A percentile compares a stretch with the other conserved stretches of the same genome.
Conservation (phyloP, 2,797 vertebrate species). For the Mus minutoides region DNA sequence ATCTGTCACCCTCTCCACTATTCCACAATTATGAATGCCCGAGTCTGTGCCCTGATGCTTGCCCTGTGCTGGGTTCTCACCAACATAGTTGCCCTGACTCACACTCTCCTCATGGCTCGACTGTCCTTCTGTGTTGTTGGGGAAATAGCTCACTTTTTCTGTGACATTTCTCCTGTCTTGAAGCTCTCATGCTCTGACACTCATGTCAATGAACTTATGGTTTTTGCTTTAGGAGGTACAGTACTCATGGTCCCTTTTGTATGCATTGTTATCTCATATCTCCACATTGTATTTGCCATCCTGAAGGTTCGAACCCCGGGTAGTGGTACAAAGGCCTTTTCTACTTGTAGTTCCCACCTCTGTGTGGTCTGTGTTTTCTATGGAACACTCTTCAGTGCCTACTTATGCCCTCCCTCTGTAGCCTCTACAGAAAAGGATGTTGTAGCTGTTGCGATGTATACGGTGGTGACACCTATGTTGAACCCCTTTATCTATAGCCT, state of each 20-base stretch:
- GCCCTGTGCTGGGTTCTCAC: constrained; percentile 63
- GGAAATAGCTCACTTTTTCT: constrained; percentile 73
- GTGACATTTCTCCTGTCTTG: constrained; percentile 67
- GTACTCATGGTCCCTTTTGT: constrained; percentile 33
- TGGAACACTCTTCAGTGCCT: constrained; percentile 49
- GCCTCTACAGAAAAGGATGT: constrained; percentile 46
- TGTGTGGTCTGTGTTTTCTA: constrained; percentile 65
- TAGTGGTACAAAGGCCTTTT: constrained; percentile 44
- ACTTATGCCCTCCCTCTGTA: constrained; percentile 36
- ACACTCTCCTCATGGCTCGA: constrained; percentile 40
- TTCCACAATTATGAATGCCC: background rate
- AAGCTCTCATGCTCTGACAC: constrained; percentile 67
- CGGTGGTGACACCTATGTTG: constrained; percentile 50
- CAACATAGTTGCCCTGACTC: constrained; percentile 41
- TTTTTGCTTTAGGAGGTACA: constrained; percentile 40
- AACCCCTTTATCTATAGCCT: constrained; percentile 70
- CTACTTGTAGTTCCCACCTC: constrained; percentile 68
- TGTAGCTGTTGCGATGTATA: constrained; percentile 19
- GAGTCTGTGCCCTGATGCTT: constrained; percentile 50
- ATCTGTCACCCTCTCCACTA: constrained; percentile 64
- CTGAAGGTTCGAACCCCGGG: background rate
- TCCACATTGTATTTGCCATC: constrained; percentile 7
- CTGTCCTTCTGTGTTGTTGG: constrained; percentile 64
- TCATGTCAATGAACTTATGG: constrained; percentile 29
- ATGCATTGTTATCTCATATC: constrained; percentile 49